Conservation (phyloP, 2,113 vertebrate species). For the Gallinago jamesoni region DNA sequence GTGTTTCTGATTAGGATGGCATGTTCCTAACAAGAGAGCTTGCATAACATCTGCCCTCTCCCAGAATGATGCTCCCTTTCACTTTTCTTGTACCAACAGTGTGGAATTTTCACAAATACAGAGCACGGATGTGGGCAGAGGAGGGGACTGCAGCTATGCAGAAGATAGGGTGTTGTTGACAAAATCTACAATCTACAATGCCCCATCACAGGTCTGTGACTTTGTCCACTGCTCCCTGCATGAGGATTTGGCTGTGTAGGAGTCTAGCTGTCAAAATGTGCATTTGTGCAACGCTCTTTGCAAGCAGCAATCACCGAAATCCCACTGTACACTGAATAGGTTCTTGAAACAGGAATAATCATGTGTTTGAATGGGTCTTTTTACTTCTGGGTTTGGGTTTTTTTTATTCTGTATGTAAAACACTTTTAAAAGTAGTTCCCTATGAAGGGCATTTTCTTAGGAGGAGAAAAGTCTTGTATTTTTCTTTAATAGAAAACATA, state of each 20-base stretch:
- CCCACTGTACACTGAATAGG: background rate
- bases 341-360: background rate
- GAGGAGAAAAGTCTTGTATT: background rate
- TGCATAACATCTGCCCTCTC: background rate
- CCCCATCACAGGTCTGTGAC: accelerated
- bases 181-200: background rate
- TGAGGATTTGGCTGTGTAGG: background rate
- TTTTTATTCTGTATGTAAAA: background rate
- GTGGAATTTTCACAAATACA: background rate
- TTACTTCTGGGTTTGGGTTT: background rate
- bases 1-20: background rate
- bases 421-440: background rate
- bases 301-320: background rate
- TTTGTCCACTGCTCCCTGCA: background rate
- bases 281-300: background rate
- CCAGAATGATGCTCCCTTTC: background rate
- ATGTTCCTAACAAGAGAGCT: background rate
- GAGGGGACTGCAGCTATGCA: background rate
- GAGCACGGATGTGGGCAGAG: background rate
- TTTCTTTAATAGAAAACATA: background rate
- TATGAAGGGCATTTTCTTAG: background rate
- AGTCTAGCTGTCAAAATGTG: background rate
- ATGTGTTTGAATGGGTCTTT: background rate
- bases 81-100: background rate
- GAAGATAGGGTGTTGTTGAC: background rate